Conservation (phyloP, 2,797 vertebrate genomes). For the Alcedo quadribrachys region DNA sequence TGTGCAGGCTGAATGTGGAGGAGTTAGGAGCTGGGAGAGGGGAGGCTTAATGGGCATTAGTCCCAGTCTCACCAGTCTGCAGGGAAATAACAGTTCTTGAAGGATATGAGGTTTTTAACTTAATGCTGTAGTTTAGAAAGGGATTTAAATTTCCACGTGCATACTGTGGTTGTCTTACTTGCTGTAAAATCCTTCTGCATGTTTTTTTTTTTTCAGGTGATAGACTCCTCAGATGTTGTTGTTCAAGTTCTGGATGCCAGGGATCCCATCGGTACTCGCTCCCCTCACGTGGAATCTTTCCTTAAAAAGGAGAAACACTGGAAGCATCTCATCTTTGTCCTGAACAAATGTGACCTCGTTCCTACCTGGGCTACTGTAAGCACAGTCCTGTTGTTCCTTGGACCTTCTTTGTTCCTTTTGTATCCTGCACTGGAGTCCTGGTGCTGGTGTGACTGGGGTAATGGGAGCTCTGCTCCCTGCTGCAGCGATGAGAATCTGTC, state of each 20-base stretch:
- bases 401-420: background rate
- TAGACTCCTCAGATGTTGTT: conserved; percentile 96
- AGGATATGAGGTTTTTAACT: background rate
- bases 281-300: conserved; percentile 91
- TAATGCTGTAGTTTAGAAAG: background rate
- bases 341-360: conserved; percentile 98
- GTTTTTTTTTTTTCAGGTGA: conserved; percentile 81
- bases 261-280: conserved; percentile 94
- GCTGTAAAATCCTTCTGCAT: background rate
- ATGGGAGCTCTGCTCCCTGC: conserved; percentile 3
- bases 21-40: background rate
- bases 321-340: conserved; percentile 97
- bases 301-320: conserved; percentile 96
- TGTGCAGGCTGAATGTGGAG: background rate
- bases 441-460: background rate
- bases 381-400: background rate
- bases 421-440: background rate
- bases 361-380: conserved; percentile 97
- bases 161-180: background rate
- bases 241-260: conserved; percentile 97
- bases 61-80: background rate
- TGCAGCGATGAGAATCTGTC: conserved; percentile 13
- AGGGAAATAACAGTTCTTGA: background rate
- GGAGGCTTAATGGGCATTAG: rapidly evolving
- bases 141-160: background rate